These are phyloP conservation scores for Coelopa frigida DNA, from an alignment of 1,140 invertebrate genomes.

Conservation along the genomic window DNA sequence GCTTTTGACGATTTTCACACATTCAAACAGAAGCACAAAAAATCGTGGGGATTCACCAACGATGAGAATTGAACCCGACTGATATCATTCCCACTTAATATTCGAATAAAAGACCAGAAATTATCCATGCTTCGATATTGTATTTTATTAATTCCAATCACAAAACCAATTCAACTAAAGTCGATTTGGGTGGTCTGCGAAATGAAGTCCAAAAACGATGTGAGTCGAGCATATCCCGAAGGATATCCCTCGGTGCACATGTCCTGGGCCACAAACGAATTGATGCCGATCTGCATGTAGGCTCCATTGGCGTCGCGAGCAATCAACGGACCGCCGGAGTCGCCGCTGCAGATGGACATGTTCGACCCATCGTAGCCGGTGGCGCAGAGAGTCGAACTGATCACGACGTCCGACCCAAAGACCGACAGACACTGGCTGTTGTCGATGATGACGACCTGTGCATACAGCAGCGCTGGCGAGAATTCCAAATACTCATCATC, in stretches of 20 bases:
- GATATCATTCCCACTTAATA: too few relatives aligned
- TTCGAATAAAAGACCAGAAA: too few relatives aligned
- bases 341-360: conserved; percentile 37
- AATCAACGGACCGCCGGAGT: conserved; percentile 32
- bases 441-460: conserved; percentile 29
- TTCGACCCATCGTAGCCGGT: conserved; percentile 22
- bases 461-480: conserved; percentile 25
- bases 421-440: conserved; percentile 20
- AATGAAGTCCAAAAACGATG: conserved; percentile 32
- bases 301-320: conserved; percentile 10
- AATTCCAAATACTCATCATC: conserved; percentile 34
- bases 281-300: conserved; percentile 36
- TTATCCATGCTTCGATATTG: too few relatives aligned
- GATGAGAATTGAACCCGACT: too few relatives aligned
- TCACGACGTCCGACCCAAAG: conserved; percentile 21
- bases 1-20: too few relatives aligned
- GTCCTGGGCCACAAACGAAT: conserved; percentile 40
- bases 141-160: background rate
- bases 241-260: conserved; percentile 31
- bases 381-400: conserved; percentile 26
- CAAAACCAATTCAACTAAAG: conserved; percentile 5
- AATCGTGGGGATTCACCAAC: too few relatives aligned
- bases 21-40: too few relatives aligned
- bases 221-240: conserved; percentile 34
- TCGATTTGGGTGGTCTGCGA: conserved; percentile 18